Evolutionary conservation across 2,888 invertebrate genomes (phyloP).

Genomic region (Synergus itoensis): DNA sequence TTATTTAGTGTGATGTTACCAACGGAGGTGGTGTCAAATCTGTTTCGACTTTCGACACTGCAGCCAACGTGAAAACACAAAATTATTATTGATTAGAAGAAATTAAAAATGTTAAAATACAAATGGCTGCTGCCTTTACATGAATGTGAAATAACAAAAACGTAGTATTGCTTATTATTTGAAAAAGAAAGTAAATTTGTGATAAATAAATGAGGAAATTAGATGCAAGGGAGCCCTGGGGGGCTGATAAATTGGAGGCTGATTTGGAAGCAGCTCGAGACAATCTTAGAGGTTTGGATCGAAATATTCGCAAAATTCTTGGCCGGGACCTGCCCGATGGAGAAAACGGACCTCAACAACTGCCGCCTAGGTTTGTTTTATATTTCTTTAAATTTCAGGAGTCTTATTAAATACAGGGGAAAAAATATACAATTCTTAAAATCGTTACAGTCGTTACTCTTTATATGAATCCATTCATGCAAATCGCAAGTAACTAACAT

Average conservation of each 20-base stretch:
- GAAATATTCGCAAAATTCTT: slow-evolving; percentile 74
- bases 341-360: slow-evolving; percentile 71
- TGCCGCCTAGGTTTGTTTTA: slow-evolving; percentile 60
- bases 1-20: no score
- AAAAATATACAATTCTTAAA: background rate
- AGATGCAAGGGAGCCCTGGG: slow-evolving; percentile 71
- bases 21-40: no score
- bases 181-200: slow-evolving; percentile 39
- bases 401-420: background rate
- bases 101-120: background rate
- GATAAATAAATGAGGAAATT: slow-evolving; percentile 68
- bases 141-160: slow-evolving; percentile 48
- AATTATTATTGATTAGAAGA: slow-evolving; percentile 1
- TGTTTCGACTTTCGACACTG: background rate
- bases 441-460: background rate
- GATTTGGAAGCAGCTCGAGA: slow-evolving; percentile 75
- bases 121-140: slow-evolving; percentile 27
- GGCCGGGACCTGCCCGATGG: slow-evolving; percentile 75
- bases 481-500: background rate
- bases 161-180: slow-evolving; percentile 41
- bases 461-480: background rate
- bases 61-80: background rate
- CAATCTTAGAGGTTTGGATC: slow-evolving; percentile 73
- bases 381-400: background rate
- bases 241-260: slow-evolving; percentile 73